phyloP scores from a whole-genome alignment of 2,797 vertebrate genomes.

The Onychomys leucogaster region DNA sequence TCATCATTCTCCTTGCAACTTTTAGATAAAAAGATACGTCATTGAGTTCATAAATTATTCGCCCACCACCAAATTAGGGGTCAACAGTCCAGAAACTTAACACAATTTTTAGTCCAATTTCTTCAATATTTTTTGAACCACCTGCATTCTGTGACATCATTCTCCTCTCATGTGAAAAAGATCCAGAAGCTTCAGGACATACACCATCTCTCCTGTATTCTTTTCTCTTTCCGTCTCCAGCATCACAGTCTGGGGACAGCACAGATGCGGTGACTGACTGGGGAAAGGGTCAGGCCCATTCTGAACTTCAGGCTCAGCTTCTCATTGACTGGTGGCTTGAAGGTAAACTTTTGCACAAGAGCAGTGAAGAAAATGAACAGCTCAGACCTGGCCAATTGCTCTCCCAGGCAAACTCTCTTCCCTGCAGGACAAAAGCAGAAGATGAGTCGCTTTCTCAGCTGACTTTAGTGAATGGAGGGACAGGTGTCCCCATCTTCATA shows the following conservation, averaged over 20 bases:
- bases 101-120: background rate
- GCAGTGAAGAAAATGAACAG: conserved; percentile 88
- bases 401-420: conserved; percentile 89
- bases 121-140: background rate
- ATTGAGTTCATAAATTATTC: background rate
- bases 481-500: background rate
- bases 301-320: conserved; percentile 85
- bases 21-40: background rate
- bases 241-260: conserved; percentile 81
- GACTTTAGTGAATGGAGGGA: background rate
- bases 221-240: background rate
- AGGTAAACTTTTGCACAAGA: conserved; percentile 91
- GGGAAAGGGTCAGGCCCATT: conserved; percentile 88
- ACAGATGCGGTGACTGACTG: conserved; percentile 87
- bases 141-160: background rate
- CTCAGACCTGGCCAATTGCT: conserved; percentile 84
- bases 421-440: conserved; percentile 86
- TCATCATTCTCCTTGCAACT: background rate
- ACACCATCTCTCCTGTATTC: background rate
- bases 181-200: background rate
- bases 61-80: background rate
- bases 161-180: background rate
- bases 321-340: conserved; percentile 85
- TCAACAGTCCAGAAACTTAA: background rate
- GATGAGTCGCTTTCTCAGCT: background rate